A percentile compares a stretch with the other conserved stretches of the same genome.
Evolutionary conservation across 2,888 invertebrate genomes (phyloP).

Genomic region (Leptura quadrifasciata): DNA sequence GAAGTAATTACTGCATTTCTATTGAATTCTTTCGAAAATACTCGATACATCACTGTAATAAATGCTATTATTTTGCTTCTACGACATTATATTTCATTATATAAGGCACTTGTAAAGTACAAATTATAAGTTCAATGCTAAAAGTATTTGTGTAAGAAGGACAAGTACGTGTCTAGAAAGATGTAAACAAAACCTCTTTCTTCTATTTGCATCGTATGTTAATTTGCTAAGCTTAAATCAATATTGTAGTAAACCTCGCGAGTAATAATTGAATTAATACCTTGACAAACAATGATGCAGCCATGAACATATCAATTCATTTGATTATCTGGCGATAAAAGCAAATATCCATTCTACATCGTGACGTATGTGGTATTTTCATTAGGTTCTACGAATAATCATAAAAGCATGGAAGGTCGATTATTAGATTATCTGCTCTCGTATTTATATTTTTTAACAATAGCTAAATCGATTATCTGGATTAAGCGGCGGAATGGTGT

Average conservation of each 20-base stretch:
- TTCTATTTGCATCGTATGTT: neutral
- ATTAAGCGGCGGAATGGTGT: too few species aligned
- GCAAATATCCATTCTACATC: conserved; percentile 1
- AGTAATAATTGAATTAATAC: conserved; percentile 32
- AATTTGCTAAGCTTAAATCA: conserved; percentile 1
- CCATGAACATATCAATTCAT: conserved; percentile 27
- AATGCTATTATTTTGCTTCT: too few species aligned
- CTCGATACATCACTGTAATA: too few species aligned
- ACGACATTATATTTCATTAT: too few species aligned
- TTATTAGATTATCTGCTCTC: neutral
- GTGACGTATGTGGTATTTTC: neutral
- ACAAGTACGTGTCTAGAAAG: neutral
- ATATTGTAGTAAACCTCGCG: conserved; percentile 19
- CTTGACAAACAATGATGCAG: conserved; percentile 8
- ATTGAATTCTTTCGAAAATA: too few species aligned
- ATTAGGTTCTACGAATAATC: conserved; percentile 1
- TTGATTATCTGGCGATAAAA: conserved; percentile 19
- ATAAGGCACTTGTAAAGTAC: too few species aligned
- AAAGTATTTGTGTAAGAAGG: neutral
- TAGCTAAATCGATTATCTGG: neutral
- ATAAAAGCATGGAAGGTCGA: neutral
- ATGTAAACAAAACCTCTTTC: too few species aligned
- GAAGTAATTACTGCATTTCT: too few species aligned
- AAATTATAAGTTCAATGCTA: too few species aligned
- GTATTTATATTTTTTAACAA: neutral